Conservation (phyloP, 2,888 invertebrate genomes). For the Cerceris ruficornis region DNA sequence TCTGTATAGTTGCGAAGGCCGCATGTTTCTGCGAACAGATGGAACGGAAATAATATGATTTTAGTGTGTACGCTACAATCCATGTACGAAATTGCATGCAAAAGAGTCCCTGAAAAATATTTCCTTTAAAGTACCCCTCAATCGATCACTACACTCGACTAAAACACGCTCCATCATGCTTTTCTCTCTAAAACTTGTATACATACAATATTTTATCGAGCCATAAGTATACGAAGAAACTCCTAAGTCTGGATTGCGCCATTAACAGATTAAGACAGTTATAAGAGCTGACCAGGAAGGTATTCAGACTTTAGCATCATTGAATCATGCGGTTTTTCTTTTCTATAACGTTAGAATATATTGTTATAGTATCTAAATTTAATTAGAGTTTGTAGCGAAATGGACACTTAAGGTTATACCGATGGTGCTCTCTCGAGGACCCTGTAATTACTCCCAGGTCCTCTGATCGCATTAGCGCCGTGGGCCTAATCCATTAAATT, state of each 20-base stretch:
- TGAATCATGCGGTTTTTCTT: not conserved
- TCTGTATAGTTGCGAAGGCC: no score
- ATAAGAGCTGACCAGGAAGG: slow-evolving; percentile 12
- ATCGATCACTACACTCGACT: no score
- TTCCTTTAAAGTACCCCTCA: no score
- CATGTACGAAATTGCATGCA: no score
- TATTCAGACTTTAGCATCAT: not conserved
- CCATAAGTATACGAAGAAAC: slow-evolving; percentile 1
- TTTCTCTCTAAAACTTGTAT: not conserved
- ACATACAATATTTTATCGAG: not conserved
- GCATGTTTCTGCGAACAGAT: no score
- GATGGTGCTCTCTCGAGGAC: slow-evolving; percentile 15
- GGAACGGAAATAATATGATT: no score
- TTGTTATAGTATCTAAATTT: slow-evolving; percentile 14
- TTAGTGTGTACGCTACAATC: no score
- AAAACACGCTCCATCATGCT: no score
- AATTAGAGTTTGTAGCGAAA: slow-evolving; percentile 18
- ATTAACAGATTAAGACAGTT: slow-evolving; percentile 16
- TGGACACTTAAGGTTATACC: slow-evolving; percentile 15
- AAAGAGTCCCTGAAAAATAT: no score
- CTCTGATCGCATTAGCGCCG: slow-evolving; percentile 3
- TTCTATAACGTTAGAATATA: not conserved
- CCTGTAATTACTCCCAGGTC: slow-evolving; percentile 10
- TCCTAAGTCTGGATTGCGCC: not conserved
- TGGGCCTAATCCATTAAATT: slow-evolving; percentile 31